These are phyloP conservation scores for Eulemur mongoz DNA, from an alignment of 2,797 vertebrate genomes.

Conservation along the genomic window DNA sequence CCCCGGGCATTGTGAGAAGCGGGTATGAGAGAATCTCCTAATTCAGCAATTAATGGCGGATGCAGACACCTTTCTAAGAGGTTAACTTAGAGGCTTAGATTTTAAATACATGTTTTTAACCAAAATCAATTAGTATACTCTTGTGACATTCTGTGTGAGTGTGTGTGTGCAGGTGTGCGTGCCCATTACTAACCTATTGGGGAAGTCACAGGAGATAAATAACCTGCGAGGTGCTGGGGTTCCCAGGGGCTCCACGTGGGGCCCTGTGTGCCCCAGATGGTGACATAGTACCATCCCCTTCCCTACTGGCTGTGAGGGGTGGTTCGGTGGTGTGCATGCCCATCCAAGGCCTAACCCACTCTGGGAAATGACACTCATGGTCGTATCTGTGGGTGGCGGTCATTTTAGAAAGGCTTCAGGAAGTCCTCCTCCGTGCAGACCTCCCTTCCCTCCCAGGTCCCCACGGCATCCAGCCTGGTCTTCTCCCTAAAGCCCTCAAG, in stretches of 20 bases:
- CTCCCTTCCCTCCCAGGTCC: neutral
- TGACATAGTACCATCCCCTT: neutral
- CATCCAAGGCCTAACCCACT: neutral
- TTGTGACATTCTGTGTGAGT: neutral
- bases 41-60: neutral
- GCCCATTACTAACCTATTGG: neutral
- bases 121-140: neutral
- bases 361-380: accelerated
- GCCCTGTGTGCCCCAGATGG: neutral
- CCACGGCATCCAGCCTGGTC: accelerated
- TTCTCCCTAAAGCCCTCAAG: neutral
- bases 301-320: neutral
- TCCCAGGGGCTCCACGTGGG: neutral
- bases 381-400: neutral
- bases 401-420: neutral
- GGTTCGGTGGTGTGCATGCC: neutral
- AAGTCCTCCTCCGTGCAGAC: neutral
- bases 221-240: neutral
- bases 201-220: neutral
- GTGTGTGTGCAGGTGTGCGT: accelerated
- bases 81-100: neutral
- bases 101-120: neutral
- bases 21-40: neutral
- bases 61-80: neutral
- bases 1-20: neutral